These are phyloP conservation scores for Tinea semifulvella DNA, from an alignment of 2,888 invertebrate genomes.

Conservation along the genomic window DNA sequence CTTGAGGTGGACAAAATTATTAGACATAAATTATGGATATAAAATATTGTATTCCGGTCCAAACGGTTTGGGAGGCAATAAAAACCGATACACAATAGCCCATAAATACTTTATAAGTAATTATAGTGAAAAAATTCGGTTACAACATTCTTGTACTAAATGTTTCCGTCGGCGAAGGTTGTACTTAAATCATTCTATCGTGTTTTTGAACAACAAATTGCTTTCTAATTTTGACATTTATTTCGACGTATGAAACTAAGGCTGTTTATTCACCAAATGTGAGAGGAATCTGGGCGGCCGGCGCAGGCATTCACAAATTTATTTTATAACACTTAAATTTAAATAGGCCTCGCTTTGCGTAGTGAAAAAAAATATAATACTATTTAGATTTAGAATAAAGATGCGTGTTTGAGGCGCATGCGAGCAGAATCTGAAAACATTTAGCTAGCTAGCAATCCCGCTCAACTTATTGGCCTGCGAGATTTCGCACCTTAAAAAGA, in stretches of 20 bases:
- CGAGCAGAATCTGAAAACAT: too few species aligned
- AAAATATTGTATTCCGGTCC: constrained; percentile 24
- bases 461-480: too few species aligned
- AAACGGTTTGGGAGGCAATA: constrained; percentile 29
- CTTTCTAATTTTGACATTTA: constrained; percentile 1
- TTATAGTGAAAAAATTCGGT: constrained; percentile 48
- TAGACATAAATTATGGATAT: constrained; percentile 44
- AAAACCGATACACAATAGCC: constrained; percentile 47
- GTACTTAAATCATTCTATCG: neutral
- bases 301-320: too few species aligned
- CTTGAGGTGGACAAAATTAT: constrained; percentile 35
- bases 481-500: too few species aligned
- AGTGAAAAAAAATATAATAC: too few species aligned
- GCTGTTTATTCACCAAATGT: neutral
- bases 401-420: too few species aligned
- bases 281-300: too few species aligned
- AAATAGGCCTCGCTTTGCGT: too few species aligned
- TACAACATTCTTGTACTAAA: constrained; percentile 30
- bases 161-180: constrained; percentile 39
- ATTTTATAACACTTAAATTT: too few species aligned
- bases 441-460: too few species aligned
- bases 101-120: constrained; percentile 58
- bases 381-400: too few species aligned
- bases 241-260: neutral
- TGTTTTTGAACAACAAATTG: too few species aligned